These are phyloP conservation scores for Cryptus armator DNA, from an alignment of 2,888 invertebrate species.

Conservation along the genomic window DNA sequence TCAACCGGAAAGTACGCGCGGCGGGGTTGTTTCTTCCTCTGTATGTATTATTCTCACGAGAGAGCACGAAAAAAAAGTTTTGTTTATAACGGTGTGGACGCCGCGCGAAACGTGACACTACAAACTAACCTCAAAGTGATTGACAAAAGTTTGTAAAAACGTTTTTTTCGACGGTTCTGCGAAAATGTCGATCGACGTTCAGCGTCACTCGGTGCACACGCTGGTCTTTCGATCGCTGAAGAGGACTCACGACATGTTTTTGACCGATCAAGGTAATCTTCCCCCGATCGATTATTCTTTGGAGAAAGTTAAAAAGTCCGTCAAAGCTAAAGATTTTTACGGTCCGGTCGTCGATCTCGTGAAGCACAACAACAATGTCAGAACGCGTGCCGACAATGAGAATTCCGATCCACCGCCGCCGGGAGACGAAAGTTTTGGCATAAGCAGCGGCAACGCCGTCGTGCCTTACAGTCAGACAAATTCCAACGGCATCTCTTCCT, in stretches of 20 bases:
- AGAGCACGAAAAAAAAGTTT: too few species aligned
- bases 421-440: conserved; percentile 74
- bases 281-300: conserved; percentile 92
- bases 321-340: conserved; percentile 94
- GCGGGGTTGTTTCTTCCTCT: neutral
- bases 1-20: too few species aligned
- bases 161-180: neutral
- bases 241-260: conserved; percentile 98
- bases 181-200: conserved; percentile 89
- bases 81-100: neutral
- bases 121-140: neutral
- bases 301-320: conserved; percentile 89
- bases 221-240: conserved; percentile 98
- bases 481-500: conserved; percentile 54
- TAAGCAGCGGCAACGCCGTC: conserved; percentile 47
- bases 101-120: neutral
- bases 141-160: neutral
- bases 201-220: conserved; percentile 98
- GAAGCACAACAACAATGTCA: conserved; percentile 88
- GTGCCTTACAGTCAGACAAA: conserved; percentile 58
- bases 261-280: conserved; percentile 94
- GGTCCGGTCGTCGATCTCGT: conserved; percentile 93
- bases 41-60: neutral
- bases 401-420: conserved; percentile 85
- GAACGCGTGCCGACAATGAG: conserved; percentile 85